Evolutionary conservation across 2,888 invertebrate genomes (phyloP).

Genomic region (Caenorhabditis sp.): DNA sequence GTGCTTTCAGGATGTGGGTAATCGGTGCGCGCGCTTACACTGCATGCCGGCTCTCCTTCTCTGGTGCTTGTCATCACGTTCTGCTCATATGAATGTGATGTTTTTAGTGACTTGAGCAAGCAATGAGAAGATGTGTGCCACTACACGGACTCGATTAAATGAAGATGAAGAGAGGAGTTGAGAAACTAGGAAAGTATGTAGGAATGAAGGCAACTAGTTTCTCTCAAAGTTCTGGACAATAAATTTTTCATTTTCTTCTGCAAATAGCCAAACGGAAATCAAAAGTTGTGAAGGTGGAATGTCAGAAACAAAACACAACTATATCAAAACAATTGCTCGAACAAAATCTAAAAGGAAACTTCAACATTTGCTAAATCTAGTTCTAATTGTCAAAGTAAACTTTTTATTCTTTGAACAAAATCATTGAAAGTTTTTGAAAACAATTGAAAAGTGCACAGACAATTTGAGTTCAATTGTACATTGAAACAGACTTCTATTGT

Average conservation of each 20-base stretch:
- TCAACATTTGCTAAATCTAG: too few relatives aligned
- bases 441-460: neutral
- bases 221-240: too few relatives aligned
- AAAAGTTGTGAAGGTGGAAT: too few relatives aligned
- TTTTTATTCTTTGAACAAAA: too few relatives aligned
- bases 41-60: constrained; percentile 40
- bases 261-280: too few relatives aligned
- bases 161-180: constrained; percentile 24
- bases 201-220: constrained; percentile 12
- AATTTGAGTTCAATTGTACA: neutral
- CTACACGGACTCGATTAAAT: constrained; percentile 28
- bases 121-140: constrained; percentile 46
- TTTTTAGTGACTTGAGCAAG: constrained; percentile 15
- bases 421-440: neutral
- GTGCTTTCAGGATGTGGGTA: constrained; percentile 53
- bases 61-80: constrained; percentile 34
- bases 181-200: too few relatives aligned
- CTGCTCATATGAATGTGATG: constrained; percentile 50
- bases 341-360: too few relatives aligned
- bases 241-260: too few relatives aligned
- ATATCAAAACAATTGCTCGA: too few relatives aligned
- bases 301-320: too few relatives aligned
- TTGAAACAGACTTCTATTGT: neutral
- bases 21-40: constrained; percentile 53
- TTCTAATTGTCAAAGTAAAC: too few relatives aligned